phyloP scores from a whole-genome alignment of 2,113 vertebrate species.

The Erinaceus europaeus region DNA sequence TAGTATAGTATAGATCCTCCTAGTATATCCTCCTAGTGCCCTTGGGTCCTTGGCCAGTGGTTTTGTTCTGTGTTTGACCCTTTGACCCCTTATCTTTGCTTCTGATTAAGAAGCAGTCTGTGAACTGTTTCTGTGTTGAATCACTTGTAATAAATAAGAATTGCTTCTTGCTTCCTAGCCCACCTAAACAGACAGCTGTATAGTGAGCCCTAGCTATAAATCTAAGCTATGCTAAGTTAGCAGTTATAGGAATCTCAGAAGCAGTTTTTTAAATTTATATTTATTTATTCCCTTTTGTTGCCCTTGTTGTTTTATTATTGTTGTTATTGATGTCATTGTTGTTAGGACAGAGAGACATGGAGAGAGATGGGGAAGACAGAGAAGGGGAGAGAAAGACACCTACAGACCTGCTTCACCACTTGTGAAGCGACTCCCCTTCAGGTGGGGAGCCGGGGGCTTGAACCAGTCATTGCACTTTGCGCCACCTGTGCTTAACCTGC shows the following conservation, averaged over 20 bases:
- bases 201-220: not conserved
- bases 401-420: too few relatives aligned
- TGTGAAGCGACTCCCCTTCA: too few relatives aligned
- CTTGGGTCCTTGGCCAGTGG: not conserved
- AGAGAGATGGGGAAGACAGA: too few relatives aligned
- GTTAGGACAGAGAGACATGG: too few relatives aligned
- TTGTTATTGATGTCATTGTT: too few relatives aligned
- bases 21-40: not conserved
- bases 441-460: too few relatives aligned
- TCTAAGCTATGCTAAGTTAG: not conserved
- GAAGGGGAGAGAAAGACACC: too few relatives aligned
- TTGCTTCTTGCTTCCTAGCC: not conserved
- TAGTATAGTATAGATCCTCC: constrained; percentile 37
- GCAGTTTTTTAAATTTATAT: too few relatives aligned
- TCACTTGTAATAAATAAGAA: not conserved
- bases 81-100: not conserved
- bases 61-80: not conserved
- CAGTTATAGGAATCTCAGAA: not conserved
- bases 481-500: too few relatives aligned
- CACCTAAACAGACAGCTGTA: not conserved
- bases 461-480: too few relatives aligned
- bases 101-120: not conserved
- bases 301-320: too few relatives aligned
- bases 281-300: too few relatives aligned
- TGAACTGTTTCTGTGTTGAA: constrained; percentile 7